Evolutionary conservation across 2,113 vertebrate genomes (phyloP), one percentile per base, ranked within the genome.

Genomic region (Synchiropus splendidus): DNA sequence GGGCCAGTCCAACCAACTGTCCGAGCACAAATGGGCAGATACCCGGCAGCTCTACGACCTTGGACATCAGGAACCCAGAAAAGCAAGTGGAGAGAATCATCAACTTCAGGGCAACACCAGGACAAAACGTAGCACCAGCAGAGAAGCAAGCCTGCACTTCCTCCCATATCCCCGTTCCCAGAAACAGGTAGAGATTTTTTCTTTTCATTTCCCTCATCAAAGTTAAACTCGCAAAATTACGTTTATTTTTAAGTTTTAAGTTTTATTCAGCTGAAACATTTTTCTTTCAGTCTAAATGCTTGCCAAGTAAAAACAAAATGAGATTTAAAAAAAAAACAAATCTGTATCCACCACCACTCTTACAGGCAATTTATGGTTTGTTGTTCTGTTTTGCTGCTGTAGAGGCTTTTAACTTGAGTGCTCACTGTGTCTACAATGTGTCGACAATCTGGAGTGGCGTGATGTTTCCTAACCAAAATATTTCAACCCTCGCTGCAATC

Each of bases 151-250:
- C 62, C 13, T 51, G 70, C 37, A 33, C 64, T 4, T 86, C 84
- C 12, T 79, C 78, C 41, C 78, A 86, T 68, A 87, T 87, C 67
- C 85, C 84, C 5, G 85, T 86, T 42, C 84, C 85, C 40, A 80
- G 80, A 58, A 75, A 81, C 81, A 85, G 85, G 85, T 87, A 16
- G 32, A 58, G n/a, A 36, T 15, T 43, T 21, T 31, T 31, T 32
- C 16, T 31, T 43, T 18, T 14, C 10, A 12, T 14, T 16, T 31
- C 10, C 16, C 30, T 31, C 31, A 32, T 43, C 14, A 43, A 36
- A 13, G 33, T 9, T 12, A 30, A 30, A 8, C 13, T 5, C 5
- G n/a, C 18, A 8, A 27, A 30, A 30, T 10, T 31, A 9, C 18
- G 15, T 42, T 42, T 42, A 27, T 30, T 9, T 35, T n/a, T 35